Evolutionary conservation across 2,888 invertebrate species (phyloP).

Genomic region (Drosophila incognita): DNA sequence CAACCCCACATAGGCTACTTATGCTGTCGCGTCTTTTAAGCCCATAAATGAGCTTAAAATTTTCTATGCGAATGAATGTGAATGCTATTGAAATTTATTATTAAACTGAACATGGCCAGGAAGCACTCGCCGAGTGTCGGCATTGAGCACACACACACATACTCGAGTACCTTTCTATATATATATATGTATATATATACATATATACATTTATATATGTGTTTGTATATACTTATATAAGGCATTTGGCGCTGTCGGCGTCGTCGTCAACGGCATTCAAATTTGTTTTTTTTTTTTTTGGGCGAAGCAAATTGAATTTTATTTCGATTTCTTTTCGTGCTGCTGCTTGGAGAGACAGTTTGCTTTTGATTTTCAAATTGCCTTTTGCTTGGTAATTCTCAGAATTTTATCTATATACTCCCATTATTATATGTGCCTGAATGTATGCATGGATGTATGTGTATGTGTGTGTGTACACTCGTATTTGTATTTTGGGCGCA

Average conservation of each 20-base stretch:
- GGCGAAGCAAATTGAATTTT: slow-evolving; percentile 75
- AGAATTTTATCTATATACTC: slow-evolving; percentile 45
- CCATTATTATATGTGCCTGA: slow-evolving; percentile 17
- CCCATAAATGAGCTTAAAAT: slow-evolving; percentile 84
- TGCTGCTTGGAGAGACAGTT: slow-evolving; percentile 2
- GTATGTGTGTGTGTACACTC: not conserved
- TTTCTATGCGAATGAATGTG: slow-evolving; percentile 83
- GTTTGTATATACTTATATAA: slow-evolving; percentile 42
- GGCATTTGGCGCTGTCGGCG: slow-evolving; percentile 54
- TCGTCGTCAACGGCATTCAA: slow-evolving; percentile 56
- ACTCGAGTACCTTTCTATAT: slow-evolving; percentile 17
- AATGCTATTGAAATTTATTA: slow-evolving; percentile 82
- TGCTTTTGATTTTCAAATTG: slow-evolving; percentile 61
- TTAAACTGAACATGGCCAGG: slow-evolving; percentile 48
- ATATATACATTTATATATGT: slow-evolving; percentile 13
- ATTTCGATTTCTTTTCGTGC: slow-evolving; percentile 66
- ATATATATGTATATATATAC: slow-evolving; percentile 2
- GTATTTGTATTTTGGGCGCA: slow-evolving; percentile 32
- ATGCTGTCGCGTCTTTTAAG: slow-evolving; percentile 71
- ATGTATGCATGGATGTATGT: not conserved
- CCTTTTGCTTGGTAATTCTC: slow-evolving; percentile 67
- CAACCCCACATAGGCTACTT: not conserved
- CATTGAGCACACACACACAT: slow-evolving; percentile 16
- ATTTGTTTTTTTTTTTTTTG: slow-evolving; percentile 39
- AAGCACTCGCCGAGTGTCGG: slow-evolving; percentile 27